Base-by-base conservation (phyloP, 2,797 vertebrate genomes). In the Tokudaia muenninki region DNA sequence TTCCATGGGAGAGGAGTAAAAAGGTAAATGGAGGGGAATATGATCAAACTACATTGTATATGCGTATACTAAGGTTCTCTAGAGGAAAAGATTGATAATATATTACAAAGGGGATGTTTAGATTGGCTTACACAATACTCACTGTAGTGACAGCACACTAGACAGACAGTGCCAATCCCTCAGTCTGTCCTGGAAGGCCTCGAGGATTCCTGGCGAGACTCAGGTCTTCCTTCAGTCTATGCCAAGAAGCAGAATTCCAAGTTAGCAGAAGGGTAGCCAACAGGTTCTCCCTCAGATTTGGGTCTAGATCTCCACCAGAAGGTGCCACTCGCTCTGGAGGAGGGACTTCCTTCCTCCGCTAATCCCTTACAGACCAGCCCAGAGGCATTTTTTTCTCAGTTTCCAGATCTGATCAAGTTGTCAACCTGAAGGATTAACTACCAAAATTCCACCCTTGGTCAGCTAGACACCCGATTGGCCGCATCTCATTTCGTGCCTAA, bases 321-420 rank as follows among this genome's bases (percentile, higher is more conserved):
- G 61, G 61, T 13, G 17, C 82, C 61, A 50, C 82, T 63, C 17
- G 19, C 41, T 86, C 9, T 50, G 26, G 61, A 26, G 29, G n/a
- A 67, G 37, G 29, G 41, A 26, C 17, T 3, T 13, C 82, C 61
- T 63, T 19, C 26, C 8, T 65, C 41, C 26, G 4, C 61, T 65
- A 19, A 65, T 47, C 59, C 41, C 37, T 47, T 50, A 86, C 59
- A 50, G 47, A 83, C 26, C 59, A 63, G 26, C 57, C 81, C 26
- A 63, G 81, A 65, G 41, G 82, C 29, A 65, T 84, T 61, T 41
- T 41, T 41, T 59, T 83, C 41, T 63, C 63, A 21, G 41, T 65
- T 84, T 84, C 37, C n/a, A 63, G 81, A 63, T 84, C 37, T 9
- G 37, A 63, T 84, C 59, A 84, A 65, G 37, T 31, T 84, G 81